phyloP scores from a whole-genome alignment of 2,888 invertebrate species.

The Ectobius pallidus region DNA sequence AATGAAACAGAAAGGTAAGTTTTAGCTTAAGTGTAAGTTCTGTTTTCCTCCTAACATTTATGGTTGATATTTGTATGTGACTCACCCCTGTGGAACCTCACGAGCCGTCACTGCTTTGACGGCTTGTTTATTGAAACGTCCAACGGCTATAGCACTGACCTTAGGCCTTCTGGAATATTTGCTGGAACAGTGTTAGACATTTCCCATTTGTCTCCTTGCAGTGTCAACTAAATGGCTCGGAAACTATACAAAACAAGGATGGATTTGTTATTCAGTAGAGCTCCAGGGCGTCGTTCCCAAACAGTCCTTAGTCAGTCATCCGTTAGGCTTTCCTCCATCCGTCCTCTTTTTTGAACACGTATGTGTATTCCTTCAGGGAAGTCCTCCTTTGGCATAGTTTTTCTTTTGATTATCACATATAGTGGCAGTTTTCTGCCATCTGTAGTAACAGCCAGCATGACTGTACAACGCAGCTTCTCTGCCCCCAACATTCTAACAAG shows the following conservation, averaged over 20 bases:
- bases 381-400: not conserved
- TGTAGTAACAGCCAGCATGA: not conserved
- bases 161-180: not conserved
- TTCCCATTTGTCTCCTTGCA: not conserved
- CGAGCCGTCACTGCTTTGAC: no score
- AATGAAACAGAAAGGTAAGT: no score
- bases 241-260: not conserved
- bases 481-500: not conserved
- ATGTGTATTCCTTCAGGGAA: conserved; percentile 11
- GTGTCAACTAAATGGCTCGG: not conserved
- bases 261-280: conserved; percentile 48
- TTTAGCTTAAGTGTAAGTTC: no score
- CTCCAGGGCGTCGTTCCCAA: conserved; percentile 47
- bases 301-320: conserved; percentile 47
- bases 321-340: conserved; percentile 48
- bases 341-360: conserved; percentile 44
- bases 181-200: not conserved
- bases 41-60: no score
- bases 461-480: not conserved
- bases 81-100: no score
- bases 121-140: not conserved
- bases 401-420: not conserved
- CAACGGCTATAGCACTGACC: not conserved
- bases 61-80: no score
- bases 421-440: not conserved